Percentiles rank a stretch among this genome's conserved stretches.
Conservation (phyloP, 1,140 invertebrate genomes). For the Drosophila cardini region DNA sequence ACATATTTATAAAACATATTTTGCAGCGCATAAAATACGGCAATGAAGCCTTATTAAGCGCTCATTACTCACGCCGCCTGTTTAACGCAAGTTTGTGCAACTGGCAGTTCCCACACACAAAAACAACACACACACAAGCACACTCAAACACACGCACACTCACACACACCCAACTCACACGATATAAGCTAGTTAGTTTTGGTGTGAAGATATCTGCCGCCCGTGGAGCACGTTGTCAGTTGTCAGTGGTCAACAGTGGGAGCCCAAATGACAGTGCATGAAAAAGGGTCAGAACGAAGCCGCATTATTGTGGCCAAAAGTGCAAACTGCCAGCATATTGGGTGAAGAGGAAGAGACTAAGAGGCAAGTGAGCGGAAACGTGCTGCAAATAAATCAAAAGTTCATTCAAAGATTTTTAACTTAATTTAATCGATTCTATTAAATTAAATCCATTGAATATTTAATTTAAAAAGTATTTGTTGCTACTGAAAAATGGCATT, state of each 20-base stretch:
- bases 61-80: conserved; percentile 64
- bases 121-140: conserved; percentile 15
- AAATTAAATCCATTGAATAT: conserved; percentile 22
- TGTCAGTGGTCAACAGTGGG: conserved; percentile 46
- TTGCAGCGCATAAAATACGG: conserved; percentile 56
- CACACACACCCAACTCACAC: conserved; percentile 4
- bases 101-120: conserved; percentile 11
- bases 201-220: conserved; percentile 30
- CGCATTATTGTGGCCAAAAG: conserved; percentile 64
- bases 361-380: neutral
- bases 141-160: neutral
- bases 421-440: conserved; percentile 21
- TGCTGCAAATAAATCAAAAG: conserved; percentile 24
- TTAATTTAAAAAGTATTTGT: neutral
- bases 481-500: neutral
- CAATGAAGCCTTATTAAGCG: conserved; percentile 68
- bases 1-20: too few relatives aligned
- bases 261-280: conserved; percentile 54
- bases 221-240: conserved; percentile 37
- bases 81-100: conserved; percentile 32
- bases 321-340: conserved; percentile 13
- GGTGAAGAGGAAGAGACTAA: neutral
- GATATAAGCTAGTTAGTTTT: conserved; percentile 18
- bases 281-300: conserved; percentile 42
- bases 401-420: conserved; percentile 18